A percentile compares a stretch with the other conserved stretches of the same genome.
These are phyloP conservation scores for Drosophila nr. perissopoda DNA, from an alignment of 2,888 invertebrate genomes.

Conservation along the genomic window DNA sequence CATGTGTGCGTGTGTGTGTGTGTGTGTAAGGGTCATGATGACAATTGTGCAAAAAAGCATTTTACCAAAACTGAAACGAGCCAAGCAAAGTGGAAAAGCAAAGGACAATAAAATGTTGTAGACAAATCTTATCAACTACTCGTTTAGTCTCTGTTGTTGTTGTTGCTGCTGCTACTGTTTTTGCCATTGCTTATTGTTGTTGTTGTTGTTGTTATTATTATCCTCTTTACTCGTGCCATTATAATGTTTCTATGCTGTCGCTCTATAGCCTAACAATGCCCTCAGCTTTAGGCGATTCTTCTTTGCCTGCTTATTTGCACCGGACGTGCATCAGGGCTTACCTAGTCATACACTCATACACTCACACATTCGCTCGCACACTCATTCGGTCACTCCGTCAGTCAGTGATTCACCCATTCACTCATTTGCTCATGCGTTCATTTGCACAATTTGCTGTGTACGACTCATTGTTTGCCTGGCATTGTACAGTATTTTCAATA, in stretches of 20 bases:
- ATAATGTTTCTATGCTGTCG: conserved; percentile 46
- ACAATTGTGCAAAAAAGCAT: conserved; percentile 67
- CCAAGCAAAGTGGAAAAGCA: conserved; percentile 72
- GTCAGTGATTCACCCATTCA: conserved; percentile 39
- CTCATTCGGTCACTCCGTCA: conserved; percentile 42
- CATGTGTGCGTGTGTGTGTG: conserved; percentile 2
- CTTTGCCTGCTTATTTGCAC: conserved; percentile 64
- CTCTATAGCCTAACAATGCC: conserved; percentile 61
- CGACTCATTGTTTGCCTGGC: conserved; percentile 23
- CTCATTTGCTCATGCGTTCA: conserved; percentile 68
- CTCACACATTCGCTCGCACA: conserved; percentile 36
- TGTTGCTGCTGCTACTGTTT: conserved; percentile 7
- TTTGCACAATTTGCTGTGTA: conserved; percentile 21
- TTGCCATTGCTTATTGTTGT: neutral
- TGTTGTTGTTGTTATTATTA: conserved; percentile 42
- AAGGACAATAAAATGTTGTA: conserved; percentile 76
- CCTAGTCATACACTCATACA: conserved; percentile 20
- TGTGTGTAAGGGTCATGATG: conserved; percentile 72
- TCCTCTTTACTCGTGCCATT: conserved; percentile 43
- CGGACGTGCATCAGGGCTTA: conserved; percentile 74
- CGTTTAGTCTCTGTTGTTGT: conserved; percentile 38
- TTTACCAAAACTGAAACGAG: conserved; percentile 55
- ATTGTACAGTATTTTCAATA: conserved; percentile 22
- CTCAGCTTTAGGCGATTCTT: conserved; percentile 44
- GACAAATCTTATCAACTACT: conserved; percentile 79